Evolutionary conservation across 2,113 vertebrate genomes (phyloP).

Genomic region (Fregata magnificens): DNA sequence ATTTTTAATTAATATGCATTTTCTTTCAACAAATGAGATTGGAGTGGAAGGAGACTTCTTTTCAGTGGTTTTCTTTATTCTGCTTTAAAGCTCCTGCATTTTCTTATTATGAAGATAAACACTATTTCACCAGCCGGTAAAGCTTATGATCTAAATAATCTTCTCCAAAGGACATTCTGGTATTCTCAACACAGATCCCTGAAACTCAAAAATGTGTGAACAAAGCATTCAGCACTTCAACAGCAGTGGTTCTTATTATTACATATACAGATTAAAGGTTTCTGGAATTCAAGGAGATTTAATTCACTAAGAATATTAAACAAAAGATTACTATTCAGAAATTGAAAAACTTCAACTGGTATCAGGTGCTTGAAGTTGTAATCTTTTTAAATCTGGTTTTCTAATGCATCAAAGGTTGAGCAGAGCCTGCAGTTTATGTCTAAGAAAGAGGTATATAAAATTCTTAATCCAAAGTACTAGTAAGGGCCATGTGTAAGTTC

Average conservation of each 20-base stretch:
- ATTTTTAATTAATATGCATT: slow-evolving; percentile 76
- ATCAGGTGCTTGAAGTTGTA: neutral
- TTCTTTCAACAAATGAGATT: slow-evolving; percentile 48
- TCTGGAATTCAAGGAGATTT: neutral
- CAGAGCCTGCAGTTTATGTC: neutral
- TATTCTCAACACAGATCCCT: neutral
- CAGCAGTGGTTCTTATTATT: neutral
- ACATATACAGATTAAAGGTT: neutral
- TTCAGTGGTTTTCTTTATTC: neutral
- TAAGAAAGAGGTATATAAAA: neutral
- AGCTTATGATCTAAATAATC: slow-evolving; percentile 39
- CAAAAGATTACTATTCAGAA: neutral
- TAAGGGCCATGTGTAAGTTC: neutral
- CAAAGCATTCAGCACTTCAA: neutral
- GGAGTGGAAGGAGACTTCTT: neutral
- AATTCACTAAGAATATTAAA: neutral
- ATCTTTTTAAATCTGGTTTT: neutral
- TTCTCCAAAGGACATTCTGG: neutral
- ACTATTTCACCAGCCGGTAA: neutral
- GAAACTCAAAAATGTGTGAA: neutral
- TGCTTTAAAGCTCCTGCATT: neutral
- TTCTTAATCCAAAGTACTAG: neutral
- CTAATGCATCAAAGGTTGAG: neutral
- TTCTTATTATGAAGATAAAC: slow-evolving; percentile 35
- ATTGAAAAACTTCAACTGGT: neutral